phyloP scores from a whole-genome alignment of 2,113 vertebrate species.

The Nothoprocta perdicaria region DNA sequence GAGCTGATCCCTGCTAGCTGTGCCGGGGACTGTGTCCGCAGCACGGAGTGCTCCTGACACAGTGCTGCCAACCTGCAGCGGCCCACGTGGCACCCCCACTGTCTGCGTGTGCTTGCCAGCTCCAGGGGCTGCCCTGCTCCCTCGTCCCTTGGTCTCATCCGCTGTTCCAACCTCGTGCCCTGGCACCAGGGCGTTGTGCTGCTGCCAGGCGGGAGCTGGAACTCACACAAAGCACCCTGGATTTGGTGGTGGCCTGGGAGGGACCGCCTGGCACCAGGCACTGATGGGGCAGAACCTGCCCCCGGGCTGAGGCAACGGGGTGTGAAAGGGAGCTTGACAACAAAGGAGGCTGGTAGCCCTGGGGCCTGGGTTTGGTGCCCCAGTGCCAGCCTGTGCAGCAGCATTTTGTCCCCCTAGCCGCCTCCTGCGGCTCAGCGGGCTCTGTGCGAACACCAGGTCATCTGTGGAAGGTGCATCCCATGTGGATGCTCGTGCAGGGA shows the following conservation, averaged over 20 bases:
- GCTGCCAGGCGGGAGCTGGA: background rate
- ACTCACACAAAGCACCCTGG: background rate
- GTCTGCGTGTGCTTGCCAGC: background rate
- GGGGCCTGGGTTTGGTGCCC: background rate
- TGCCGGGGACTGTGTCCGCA: background rate
- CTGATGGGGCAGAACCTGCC: background rate
- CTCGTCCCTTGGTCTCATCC: background rate
- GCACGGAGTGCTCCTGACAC: background rate
- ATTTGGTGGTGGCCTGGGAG: background rate
- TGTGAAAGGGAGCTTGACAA: background rate
- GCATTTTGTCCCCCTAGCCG: rapidly evolving
- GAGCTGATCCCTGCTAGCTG: background rate
- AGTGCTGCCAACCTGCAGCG: background rate
- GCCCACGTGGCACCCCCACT: background rate
- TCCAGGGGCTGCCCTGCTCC: background rate
- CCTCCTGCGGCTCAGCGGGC: background rate
- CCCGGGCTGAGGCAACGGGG: background rate
- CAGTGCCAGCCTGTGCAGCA: background rate
- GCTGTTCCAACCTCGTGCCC: background rate
- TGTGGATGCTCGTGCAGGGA: background rate
- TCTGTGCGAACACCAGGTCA: background rate
- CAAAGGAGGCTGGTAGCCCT: background rate
- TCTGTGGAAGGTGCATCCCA: rapidly evolving
- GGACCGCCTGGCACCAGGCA: rapidly evolving
- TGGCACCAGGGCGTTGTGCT: background rate